Evolutionary conservation across 1,140 invertebrate species (phyloP).

Genomic region (Drosophila leontia): DNA sequence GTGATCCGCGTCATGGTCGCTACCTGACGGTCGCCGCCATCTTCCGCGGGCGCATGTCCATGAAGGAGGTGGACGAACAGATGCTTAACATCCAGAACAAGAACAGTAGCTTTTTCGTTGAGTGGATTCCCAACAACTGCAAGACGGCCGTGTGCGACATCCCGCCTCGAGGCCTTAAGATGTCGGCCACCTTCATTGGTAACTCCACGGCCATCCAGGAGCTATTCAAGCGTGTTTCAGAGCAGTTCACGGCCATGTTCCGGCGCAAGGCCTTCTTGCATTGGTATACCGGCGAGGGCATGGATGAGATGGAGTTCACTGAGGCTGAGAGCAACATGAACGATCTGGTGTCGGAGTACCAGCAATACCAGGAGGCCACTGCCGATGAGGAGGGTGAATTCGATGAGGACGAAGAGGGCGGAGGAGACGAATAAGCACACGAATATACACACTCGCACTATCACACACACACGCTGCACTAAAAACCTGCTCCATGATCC

Average conservation of each 20-base stretch:
- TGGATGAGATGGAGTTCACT: constrained; percentile 94
- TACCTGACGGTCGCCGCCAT: constrained; percentile 91
- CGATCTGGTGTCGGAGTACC: constrained; percentile 94
- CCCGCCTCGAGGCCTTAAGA: constrained; percentile 89
- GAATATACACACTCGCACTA: no score
- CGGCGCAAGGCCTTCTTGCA: constrained; percentile 92
- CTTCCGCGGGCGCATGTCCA: constrained; percentile 91
- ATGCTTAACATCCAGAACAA: constrained; percentile 94
- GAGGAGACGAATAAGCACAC: constrained; percentile 84
- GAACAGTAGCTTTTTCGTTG: constrained; percentile 93
- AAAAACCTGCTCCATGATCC: constrained; percentile 1
- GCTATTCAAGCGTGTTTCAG: constrained; percentile 89
- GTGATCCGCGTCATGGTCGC: constrained; percentile 90
- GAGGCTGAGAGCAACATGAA: constrained; percentile 92
- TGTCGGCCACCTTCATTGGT: constrained; percentile 90
- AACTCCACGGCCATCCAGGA: constrained; percentile 91
- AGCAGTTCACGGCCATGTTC: constrained; percentile 91
- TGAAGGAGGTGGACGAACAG: constrained; percentile 89
- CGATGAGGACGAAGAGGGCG: constrained; percentile 88
- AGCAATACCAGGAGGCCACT: constrained; percentile 94
- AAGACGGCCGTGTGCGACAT: constrained; percentile 92
- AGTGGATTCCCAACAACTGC: constrained; percentile 93
- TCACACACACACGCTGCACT: background rate
- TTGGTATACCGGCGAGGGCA: constrained; percentile 93
- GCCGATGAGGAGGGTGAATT: constrained; percentile 90